Evolutionary conservation across 2,888 invertebrate genomes (phyloP), one percentile per base, ranked within the genome.

Genomic region (Andrena praecox): DNA sequence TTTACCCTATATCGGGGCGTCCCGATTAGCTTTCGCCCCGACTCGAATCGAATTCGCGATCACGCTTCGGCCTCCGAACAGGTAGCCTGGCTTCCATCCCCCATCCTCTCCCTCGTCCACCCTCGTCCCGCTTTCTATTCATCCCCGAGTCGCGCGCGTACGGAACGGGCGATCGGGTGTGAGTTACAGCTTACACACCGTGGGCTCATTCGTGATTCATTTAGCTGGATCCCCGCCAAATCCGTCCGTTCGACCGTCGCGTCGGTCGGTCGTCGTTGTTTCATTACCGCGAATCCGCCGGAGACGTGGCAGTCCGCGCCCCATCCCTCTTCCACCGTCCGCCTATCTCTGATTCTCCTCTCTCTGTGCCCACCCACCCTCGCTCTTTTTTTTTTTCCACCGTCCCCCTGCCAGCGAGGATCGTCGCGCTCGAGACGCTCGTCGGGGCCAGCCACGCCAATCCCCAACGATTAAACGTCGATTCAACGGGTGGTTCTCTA

Each of bases 161-260:
- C 62, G 72, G 87, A 86, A 83, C 83, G 85, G 73, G 80, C 84
- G 85, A 82, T 80, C 87, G 79, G 82, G 86, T 85, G 82, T 85
- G 87, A 89, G 87, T 90, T 87, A 90, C 87, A 82, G 85, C 86
- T 88, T 81, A 82, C 87, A 77, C 86, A 74, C 68, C 82, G 80
- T 75, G 77, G 82, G 86, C 84, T 90, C 88, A 82, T 89, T 90
- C 87, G 88, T 89, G 89, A 91, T 91, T 91, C 91, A 87, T 91
- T 90, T 89, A 88, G 88, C 87, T 92, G 92, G 91, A 91, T 86
- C 77, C 69, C 72, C 71, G 90, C 92, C 91, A 92, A 90, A 89
- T 89, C 86, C 84, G 87, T 89, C 86, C 66, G 70, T 63, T 59
- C 77, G 82, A 66, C 74, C 86, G 80, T 76, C 82, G 84, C 86